These are phyloP conservation scores for Dendroctonus ponderosae DNA, from an alignment of 1,140 invertebrate species.

Conservation along the genomic window DNA sequence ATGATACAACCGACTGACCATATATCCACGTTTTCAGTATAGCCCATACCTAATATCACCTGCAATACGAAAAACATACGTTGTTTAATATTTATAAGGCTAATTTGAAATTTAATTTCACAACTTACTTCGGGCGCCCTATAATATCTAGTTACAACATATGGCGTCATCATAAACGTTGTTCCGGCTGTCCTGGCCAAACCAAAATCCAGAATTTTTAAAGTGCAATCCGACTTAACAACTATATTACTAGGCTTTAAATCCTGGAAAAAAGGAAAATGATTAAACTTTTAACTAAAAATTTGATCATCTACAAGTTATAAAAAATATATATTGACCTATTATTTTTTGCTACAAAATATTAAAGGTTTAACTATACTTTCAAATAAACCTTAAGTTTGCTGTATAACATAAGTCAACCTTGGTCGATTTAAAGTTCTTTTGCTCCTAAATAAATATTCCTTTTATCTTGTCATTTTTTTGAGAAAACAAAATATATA, in stretches of 20 bases:
- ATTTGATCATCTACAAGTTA: no score
- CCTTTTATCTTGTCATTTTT: no score
- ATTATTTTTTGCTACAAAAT: no score
- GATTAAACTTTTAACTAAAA: no score
- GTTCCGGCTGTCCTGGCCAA: conserved; percentile 95
- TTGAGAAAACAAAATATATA: no score
- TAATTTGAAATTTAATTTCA: not conserved
- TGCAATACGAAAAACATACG: conserved; percentile 5
- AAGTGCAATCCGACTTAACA: conserved; percentile 97
- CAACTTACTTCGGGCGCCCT: conserved; percentile 79
- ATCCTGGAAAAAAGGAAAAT: conserved; percentile 61
- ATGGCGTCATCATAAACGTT: conserved; percentile 94
- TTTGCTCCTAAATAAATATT: no score
- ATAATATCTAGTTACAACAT: conserved; percentile 98
- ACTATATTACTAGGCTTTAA: conserved; percentile 99
- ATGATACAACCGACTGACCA: conserved; percentile 99
- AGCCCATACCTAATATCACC: conserved; percentile 98
- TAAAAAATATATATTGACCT: no score
- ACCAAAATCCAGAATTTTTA: conserved; percentile 99
- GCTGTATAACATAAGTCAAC: no score
- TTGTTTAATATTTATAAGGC: not conserved
- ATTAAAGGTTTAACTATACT: no score
- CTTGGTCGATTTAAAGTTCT: no score
- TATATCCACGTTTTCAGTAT: conserved; percentile 99
- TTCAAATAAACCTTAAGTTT: no score